Conservation (phyloP, 2,888 invertebrate genomes). For the Gastrophysa polygoni region DNA sequence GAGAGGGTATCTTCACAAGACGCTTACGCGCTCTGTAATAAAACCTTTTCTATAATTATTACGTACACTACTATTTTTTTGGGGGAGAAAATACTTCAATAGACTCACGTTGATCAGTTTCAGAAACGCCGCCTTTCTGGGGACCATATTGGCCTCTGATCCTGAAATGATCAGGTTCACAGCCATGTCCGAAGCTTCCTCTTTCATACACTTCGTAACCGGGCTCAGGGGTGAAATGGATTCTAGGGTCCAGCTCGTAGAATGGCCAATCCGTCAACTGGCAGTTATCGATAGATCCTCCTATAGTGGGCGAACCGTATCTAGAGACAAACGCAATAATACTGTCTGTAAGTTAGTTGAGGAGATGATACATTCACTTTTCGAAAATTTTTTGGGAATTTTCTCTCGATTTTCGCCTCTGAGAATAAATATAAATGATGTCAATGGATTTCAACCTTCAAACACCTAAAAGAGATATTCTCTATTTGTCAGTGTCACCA, state of each 20-base stretch:
- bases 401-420: too few species aligned
- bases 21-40: too few species aligned
- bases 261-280: constrained; percentile 76
- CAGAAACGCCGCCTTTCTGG: constrained; percentile 38
- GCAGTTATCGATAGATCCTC: constrained; percentile 75
- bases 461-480: too few species aligned
- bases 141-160: constrained; percentile 47
- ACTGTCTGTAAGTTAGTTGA: too few species aligned
- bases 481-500: too few species aligned
- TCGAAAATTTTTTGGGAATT: too few species aligned
- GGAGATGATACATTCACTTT: too few species aligned
- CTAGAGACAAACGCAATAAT: constrained; percentile 54
- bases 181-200: constrained; percentile 82
- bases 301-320: constrained; percentile 70
- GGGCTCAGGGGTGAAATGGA: constrained; percentile 65
- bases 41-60: too few species aligned
- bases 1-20: too few species aligned
- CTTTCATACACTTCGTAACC: constrained; percentile 80
- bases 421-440: too few species aligned
- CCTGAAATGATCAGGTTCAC: constrained; percentile 70
- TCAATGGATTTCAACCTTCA: too few species aligned
- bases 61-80: too few species aligned
- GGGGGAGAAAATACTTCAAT: not conserved
- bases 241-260: constrained; percentile 66
- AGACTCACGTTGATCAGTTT: constrained; percentile 50